Conservation (phyloP, 64 coral and sea anemone species). For the Cladopsammia gracilis region DNA sequence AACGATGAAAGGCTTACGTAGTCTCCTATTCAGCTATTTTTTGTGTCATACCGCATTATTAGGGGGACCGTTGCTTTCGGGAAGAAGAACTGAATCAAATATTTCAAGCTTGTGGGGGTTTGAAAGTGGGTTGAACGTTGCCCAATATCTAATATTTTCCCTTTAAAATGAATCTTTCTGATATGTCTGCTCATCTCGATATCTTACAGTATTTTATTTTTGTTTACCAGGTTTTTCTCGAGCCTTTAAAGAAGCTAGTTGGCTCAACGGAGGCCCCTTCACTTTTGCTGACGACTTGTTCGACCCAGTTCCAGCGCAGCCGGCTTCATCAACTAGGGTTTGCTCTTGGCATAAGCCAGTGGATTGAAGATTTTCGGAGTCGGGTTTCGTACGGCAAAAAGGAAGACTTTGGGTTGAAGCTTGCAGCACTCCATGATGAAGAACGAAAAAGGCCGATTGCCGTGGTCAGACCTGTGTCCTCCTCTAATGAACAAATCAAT, state of each 20-base stretch:
- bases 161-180: no score
- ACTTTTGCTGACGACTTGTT: conserved; percentile 77
- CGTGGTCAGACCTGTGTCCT: conserved; percentile 21
- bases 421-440: background rate
- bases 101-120: no score
- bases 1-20: no score
- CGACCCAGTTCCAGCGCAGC: conserved; percentile 57
- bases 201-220: background rate
- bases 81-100: no score
- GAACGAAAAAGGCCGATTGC: background rate
- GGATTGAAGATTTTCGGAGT: conserved; percentile 80
- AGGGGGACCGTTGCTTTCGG: no score
- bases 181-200: no score
- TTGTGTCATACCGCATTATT: no score
- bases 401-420: background rate
- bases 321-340: conserved; percentile 82
- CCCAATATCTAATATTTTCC: no score
- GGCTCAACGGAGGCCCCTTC: conserved; percentile 58
- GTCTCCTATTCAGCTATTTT: no score
- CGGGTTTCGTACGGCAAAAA: background rate
- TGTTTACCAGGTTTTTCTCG: conserved; percentile 83
- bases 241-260: conserved; percentile 75
- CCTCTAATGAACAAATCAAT: background rate
- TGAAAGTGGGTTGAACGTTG: no score
- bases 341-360: conserved; percentile 71